Base-by-base conservation (phyloP, 2,797 vertebrate genomes). In the Syndactyla subalaris region DNA sequence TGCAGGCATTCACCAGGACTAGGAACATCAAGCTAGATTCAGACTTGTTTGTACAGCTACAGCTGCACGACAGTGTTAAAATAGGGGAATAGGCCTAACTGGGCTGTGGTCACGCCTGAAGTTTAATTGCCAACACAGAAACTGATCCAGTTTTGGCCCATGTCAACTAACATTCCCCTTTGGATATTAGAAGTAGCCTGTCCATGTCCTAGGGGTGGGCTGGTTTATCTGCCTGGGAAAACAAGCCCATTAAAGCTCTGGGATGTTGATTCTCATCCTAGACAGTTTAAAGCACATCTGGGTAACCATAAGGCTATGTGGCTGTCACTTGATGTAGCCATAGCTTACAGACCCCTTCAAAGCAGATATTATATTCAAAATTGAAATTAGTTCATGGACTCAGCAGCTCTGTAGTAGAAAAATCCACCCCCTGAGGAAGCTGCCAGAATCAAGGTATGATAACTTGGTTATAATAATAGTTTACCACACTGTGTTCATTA, bases 171-270 rank as follows among this genome's bases (percentile, higher is more conserved):
- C 19, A 24, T 14, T 63, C 14, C 12, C 18, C 14, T 91, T 51
- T 1, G 6, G n/a, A 34, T 36, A 20, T 18, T 14, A 14, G 14
- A 14, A 39, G 21, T 27, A 70, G 22, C 27, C 39, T 73, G 22
- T 16, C 3, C 0, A 26, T 39, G 30, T 5, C 10, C 32, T 10
- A n/a, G 39, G 24, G 5, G 5, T 30, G 13, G 14, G 14, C 6
- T 46, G 39, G 14, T 22, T 39, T 79, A 32, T 39, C 67, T 77
- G 21, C 22, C 49, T 72, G 4, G 7, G 26, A 17, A 80, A 88
- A 79, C 2, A 83, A 85, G 83, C 20, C 26, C 11, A 3, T 27
- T 66, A 54, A 45, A 76, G 5, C 32, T 93, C 38, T 71, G 57
- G 10, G 43, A 12, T 73, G 10, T 20, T 84, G 41, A 27, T 81